Evolutionary conservation across 2,113 vertebrate genomes (phyloP).

Genomic region (Siniperca chuatsi): DNA sequence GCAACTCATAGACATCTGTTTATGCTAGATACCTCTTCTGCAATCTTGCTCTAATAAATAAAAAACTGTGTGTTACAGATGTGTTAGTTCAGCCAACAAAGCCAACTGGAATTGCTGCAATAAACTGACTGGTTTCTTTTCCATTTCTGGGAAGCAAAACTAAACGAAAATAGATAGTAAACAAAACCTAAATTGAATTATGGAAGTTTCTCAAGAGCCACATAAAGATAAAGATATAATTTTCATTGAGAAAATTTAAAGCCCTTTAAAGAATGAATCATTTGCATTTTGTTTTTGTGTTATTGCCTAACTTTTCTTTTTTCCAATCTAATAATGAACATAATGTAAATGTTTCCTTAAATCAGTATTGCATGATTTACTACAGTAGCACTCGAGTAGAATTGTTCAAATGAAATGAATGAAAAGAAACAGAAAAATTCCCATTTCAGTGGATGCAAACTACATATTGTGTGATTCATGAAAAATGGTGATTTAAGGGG

Average conservation of each 20-base stretch:
- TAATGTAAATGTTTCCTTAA: neutral
- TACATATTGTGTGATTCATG: neutral
- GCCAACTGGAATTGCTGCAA: neutral
- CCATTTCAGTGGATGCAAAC: neutral
- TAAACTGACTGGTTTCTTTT: slow-evolving; percentile 8
- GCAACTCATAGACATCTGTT: slow-evolving; percentile 63
- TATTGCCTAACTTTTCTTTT: neutral
- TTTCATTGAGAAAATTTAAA: neutral
- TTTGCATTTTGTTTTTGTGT: neutral
- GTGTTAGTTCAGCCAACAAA: neutral
- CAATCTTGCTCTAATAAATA: slow-evolving; percentile 23
- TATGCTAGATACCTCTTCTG: slow-evolving; percentile 29
- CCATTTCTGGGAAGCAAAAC: neutral
- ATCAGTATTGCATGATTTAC: neutral
- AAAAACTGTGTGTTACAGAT: slow-evolving; percentile 26
- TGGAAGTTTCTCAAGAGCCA: neutral
- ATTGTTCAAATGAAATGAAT: neutral
- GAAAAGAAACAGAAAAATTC: neutral
- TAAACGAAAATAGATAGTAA: neutral
- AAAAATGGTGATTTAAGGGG: neutral
- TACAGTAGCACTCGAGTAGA: neutral
- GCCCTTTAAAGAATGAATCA: slow-evolving; percentile 11
- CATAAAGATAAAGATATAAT: neutral
- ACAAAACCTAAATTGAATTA: neutral
- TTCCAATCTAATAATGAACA: neutral